Evolutionary conservation across 2,888 invertebrate genomes (phyloP), one percentile per base, ranked within the genome.

Genomic region (Galeruca laticollis): DNA sequence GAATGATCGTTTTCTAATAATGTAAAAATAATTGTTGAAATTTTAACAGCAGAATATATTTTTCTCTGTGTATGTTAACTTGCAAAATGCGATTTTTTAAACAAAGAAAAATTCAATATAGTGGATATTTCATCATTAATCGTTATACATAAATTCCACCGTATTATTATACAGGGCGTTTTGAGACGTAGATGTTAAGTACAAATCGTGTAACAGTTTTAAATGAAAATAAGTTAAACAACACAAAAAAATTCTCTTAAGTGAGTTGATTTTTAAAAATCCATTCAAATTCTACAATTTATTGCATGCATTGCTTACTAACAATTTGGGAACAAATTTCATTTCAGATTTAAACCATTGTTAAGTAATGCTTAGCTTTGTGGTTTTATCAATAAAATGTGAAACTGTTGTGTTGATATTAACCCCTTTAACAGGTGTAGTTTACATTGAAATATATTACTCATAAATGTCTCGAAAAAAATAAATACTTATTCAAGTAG

Each of bases 41-140:
- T 63, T 33, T 59, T 60, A 43, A 43, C 10, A 47, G 13, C 47
- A 47, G 47, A 60, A 43, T 47, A 18, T 59, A 59, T 59, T 59
- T 59, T 37, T 59, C 37, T 35, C 59, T 59, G 10, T 40, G 56
- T 9, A 57, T n/a, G 33, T 59, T 59, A n/a, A 57, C 20, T 20
- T 35, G 20, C 8, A 20, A 40, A 59, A 37, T 59, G 59, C 59
- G 37, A 37, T 59, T 59, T 40, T 59, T 37, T 13, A 37, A 40
- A 37, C 37, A 20, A 40, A 59, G 37, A 37, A 59, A 37, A 11
- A 2, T 13, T n/a, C 18, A 11, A 18, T 33, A 56, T 15, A 10
- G 26, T 26, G 26, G 6, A 26, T 26, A 26, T 26, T 15, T 49
- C 20, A 11, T 47, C 13, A 49, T 9, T 18, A 10, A 20, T 18